These are phyloP conservation scores for Drepana falcataria DNA, from an alignment of 2,888 invertebrate genomes.

Conservation along the genomic window DNA sequence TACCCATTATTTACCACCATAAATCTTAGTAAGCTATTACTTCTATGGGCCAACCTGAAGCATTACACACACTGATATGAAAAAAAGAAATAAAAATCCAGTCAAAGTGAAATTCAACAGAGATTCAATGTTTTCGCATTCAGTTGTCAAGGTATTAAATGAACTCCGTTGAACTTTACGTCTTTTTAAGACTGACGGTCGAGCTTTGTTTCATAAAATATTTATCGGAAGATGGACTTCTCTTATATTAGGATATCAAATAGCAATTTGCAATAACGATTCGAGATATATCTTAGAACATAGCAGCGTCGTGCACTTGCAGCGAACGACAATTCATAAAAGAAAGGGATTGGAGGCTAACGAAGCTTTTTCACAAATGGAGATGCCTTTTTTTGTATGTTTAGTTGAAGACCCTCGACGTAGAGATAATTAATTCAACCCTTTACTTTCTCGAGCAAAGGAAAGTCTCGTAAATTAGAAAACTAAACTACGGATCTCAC, in stretches of 20 bases:
- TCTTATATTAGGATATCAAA: slow-evolving; percentile 33
- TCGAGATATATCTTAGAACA: slow-evolving; percentile 31
- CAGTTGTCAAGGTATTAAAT: neutral
- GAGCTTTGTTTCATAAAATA: slow-evolving; percentile 7
- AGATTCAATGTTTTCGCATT: neutral
- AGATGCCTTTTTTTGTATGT: slow-evolving; percentile 55
- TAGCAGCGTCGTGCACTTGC: slow-evolving; percentile 24
- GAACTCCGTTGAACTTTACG: neutral
- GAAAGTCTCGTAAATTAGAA: slow-evolving; percentile 76
- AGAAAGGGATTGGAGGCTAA: slow-evolving; percentile 32
- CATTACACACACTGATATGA: no score
- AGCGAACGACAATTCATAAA: slow-evolving; percentile 24
- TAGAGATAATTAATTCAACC: slow-evolving; percentile 73
- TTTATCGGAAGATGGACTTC: slow-evolving; percentile 13
- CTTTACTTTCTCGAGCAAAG: slow-evolving; percentile 64
- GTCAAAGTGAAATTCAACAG: no score
- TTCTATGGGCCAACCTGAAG: no score
- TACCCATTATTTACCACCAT: no score
- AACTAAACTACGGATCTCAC: slow-evolving; percentile 77
- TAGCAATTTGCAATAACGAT: slow-evolving; percentile 40
- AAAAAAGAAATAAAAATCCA: no score
- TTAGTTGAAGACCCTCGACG: slow-evolving; percentile 49
- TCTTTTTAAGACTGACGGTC: neutral
- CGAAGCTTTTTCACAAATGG: slow-evolving; percentile 36
- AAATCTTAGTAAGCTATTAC: no score